These are phyloP conservation scores for Hyperopisus bebe DNA, from an alignment of 2,113 vertebrate genomes.

Conservation along the genomic window DNA sequence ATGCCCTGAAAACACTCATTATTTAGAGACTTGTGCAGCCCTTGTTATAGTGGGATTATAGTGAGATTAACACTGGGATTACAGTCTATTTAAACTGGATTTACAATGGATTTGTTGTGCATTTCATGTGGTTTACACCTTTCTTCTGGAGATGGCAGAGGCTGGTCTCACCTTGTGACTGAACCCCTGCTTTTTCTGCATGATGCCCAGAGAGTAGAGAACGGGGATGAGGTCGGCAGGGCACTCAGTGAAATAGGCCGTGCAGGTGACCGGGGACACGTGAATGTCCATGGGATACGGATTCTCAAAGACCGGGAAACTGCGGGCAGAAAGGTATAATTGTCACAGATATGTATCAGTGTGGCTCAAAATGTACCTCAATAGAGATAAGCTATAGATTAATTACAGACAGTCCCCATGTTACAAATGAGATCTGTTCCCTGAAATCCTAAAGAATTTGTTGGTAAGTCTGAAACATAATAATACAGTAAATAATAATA, in stretches of 20 bases:
- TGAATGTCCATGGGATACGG: slow-evolving; percentile 97
- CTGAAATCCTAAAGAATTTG: not conserved
- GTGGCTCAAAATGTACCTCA: not conserved
- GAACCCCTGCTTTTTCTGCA: slow-evolving; percentile 95
- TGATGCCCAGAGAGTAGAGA: slow-evolving; percentile 92
- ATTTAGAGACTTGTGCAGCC: not conserved
- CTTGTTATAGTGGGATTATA: not conserved
- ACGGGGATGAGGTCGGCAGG: slow-evolving; percentile 92
- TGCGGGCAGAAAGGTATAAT: slow-evolving; percentile 39
- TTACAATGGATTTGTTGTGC: not conserved
- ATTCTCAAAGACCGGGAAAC: slow-evolving; percentile 99
- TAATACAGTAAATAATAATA: not conserved
- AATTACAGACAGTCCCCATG: not conserved
- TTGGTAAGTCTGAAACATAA: not conserved
- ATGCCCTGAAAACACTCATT: not conserved
- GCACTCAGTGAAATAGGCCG: slow-evolving; percentile 93
- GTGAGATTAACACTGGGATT: not conserved
- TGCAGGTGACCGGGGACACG: slow-evolving; percentile 95
- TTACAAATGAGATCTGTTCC: not conserved
- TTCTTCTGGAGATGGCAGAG: not conserved
- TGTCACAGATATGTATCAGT: not conserved
- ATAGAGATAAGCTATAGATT: not conserved
- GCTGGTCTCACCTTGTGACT: slow-evolving; percentile 81
- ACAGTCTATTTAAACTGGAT: not conserved
- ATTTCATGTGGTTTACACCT: not conserved